Conservation (phyloP, 2,888 invertebrate species). For the Anagyrus pseudococci region DNA sequence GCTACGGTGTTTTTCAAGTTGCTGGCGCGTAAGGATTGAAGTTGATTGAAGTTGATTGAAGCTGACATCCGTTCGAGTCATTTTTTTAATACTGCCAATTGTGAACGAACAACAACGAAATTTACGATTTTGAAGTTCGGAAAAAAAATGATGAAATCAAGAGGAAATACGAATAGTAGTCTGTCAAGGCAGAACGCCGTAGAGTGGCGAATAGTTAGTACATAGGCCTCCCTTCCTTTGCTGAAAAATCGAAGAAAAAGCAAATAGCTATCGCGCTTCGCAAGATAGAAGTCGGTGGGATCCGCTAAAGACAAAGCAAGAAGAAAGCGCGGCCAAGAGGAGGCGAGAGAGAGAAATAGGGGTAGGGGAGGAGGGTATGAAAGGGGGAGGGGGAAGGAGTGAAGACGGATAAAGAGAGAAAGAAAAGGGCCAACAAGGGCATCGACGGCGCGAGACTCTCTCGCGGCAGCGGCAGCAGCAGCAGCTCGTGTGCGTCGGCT, state of each 20-base stretch:
- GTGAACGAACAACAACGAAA: too few relatives aligned
- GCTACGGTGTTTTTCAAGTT: too few relatives aligned
- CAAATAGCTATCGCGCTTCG: background rate
- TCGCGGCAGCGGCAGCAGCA: too few relatives aligned
- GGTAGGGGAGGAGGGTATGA: background rate
- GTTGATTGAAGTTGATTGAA: too few relatives aligned
- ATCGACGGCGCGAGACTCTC: slow-evolving; percentile 19
- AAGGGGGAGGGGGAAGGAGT: slow-evolving; percentile 6
- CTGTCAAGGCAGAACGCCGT: background rate
- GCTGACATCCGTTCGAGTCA: too few relatives aligned
- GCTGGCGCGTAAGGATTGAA: too few relatives aligned
- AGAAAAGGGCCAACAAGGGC: slow-evolving; percentile 45
- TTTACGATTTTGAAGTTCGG: too few relatives aligned
- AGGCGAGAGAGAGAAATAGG: too few relatives aligned
- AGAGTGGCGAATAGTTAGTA: background rate
- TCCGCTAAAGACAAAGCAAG: background rate
- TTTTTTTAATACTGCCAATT: too few relatives aligned
- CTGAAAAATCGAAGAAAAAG: background rate
- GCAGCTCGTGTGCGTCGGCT: background rate
- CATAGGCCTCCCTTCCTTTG: background rate
- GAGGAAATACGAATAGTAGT: too few relatives aligned
- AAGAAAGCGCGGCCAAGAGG: too few relatives aligned
- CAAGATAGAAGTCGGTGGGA: background rate
- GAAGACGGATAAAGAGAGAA: slow-evolving; percentile 40
- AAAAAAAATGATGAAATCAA: too few relatives aligned